phyloP scores from a whole-genome alignment of 2,797 vertebrate genomes.

The Sebastes vulpes region DNA sequence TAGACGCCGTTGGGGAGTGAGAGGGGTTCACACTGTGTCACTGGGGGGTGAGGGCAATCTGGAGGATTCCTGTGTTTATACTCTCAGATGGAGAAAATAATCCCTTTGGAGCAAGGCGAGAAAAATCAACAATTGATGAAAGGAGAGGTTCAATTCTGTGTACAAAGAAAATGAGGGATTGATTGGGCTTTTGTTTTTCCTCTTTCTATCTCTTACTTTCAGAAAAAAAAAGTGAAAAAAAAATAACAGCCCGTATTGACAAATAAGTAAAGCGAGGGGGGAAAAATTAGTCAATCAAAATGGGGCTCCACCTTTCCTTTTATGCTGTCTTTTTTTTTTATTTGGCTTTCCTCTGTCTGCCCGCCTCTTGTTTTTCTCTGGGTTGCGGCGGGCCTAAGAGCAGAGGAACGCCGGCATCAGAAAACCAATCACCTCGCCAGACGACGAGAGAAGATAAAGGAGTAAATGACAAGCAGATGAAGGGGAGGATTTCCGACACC shows the following conservation, averaged over 20 bases:
- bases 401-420: slow-evolving; percentile 50
- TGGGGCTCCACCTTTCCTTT: slow-evolving; percentile 42
- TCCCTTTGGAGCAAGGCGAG: slow-evolving; percentile 56
- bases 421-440: slow-evolving; percentile 75
- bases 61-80: slow-evolving; percentile 52
- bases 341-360: slow-evolving; percentile 41
- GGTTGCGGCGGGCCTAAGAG: slow-evolving; percentile 49
- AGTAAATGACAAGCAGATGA: slow-evolving; percentile 83
- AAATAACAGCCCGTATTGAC: slow-evolving; percentile 30
- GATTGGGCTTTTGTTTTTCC: slow-evolving; percentile 43
- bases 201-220: slow-evolving; percentile 29
- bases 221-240: background rate
- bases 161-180: slow-evolving; percentile 36
- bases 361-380: slow-evolving; percentile 46
- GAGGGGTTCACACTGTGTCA: slow-evolving; percentile 58
- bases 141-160: slow-evolving; percentile 51
- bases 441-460: slow-evolving; percentile 67
- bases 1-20: slow-evolving; percentile 32
- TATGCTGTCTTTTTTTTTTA: slow-evolving; percentile 25
- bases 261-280: slow-evolving; percentile 36
- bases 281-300: slow-evolving; percentile 63
- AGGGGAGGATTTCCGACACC: slow-evolving; percentile 80
- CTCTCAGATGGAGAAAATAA: slow-evolving; percentile 56
- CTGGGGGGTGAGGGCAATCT: slow-evolving; percentile 31
- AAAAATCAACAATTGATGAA: slow-evolving; percentile 45